Base-by-base conservation (phyloP, 1,140 invertebrate genomes). In the Ceratoteleas bidentatus region DNA sequence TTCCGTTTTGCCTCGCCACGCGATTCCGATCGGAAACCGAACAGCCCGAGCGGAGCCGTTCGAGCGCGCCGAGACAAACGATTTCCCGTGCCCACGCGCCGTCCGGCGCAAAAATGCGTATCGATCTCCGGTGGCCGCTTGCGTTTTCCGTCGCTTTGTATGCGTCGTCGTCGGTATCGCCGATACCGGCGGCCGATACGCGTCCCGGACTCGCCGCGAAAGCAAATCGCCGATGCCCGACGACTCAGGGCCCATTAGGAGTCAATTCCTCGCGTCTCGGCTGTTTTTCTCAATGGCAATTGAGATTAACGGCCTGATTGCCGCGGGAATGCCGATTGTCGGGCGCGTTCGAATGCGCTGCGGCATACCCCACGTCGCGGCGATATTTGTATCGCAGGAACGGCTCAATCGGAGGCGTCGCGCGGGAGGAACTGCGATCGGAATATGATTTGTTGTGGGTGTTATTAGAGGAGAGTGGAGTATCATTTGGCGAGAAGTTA, bases 21-120 rank as follows among this genome's bases (percentile, higher is more conserved):
- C n/a, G n/a, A n/a, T n/a, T n/a, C n/a, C n/a, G n/a, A n/a, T n/a
- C n/a, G n/a, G n/a, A n/a, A n/a, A n/a, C n/a, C n/a, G n/a, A n/a
- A 40, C 61, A n/a, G 43, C n/a, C n/a, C 43, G 8, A 45, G 8
- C 43, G 8, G n/a, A 45, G 53, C 15, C 8, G 9, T 16, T 49
- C 11, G 10, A 24, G 40, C 9, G 57, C 8, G 52, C 14, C 45
- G 58, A 49, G 40, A 74, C 45, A 65, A 74, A 57, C 33, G 60
- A 50, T 47, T 49, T 65, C 68, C 50, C 38, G 15, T 36, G 57
- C 69, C 69, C 52, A 73, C 69, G 69, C 69, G 69, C 58, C 69
- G 58, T 58, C 58, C 56, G 58, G 69, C 64, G 54, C 13, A 64
- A 73, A 62, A 73, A 47, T 64, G 56, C 69, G 47, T 73, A 73